Percentiles rank a stretch among this genome's conserved stretches.
Conservation (phyloP, 2,113 vertebrate genomes). For the Toxostoma redivivum region DNA sequence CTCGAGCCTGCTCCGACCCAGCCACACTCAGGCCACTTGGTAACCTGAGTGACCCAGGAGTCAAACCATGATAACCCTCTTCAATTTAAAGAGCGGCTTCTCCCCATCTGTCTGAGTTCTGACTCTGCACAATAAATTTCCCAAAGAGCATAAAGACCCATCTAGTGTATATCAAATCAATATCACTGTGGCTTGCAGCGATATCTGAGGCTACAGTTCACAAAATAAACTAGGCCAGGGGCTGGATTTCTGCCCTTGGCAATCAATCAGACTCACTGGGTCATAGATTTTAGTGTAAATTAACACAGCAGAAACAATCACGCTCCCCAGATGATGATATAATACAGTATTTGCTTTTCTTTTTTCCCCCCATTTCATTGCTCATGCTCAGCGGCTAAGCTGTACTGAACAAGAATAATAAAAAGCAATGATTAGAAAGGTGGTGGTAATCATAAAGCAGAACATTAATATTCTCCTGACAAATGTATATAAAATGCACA, state of each 20-base stretch:
- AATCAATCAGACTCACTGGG: conserved; percentile 81
- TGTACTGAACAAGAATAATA: conserved; percentile 68
- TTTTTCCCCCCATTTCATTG: conserved; percentile 48
- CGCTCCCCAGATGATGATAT: conserved; percentile 74
- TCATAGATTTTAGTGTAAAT: conserved; percentile 88
- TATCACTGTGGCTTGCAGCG: conserved; percentile 78
- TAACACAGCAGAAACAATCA: conserved; percentile 82
- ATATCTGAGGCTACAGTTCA: conserved; percentile 84
- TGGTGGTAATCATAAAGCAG: conserved; percentile 48
- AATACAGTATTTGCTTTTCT: conserved; percentile 74
- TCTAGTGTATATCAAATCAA: conserved; percentile 88
- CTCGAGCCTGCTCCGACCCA: conserved; percentile 69
- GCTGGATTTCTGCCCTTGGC: conserved; percentile 82
- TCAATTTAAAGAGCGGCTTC: conserved; percentile 81
- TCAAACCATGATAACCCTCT: conserved; percentile 80
- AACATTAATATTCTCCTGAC: conserved; percentile 61
- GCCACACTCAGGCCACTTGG: conserved; percentile 77
- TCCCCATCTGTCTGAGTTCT: conserved; percentile 73
- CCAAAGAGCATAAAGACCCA: conserved; percentile 82
- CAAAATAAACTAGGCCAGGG: conserved; percentile 84
- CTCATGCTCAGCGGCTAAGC: conserved; percentile 49
- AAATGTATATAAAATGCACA: conserved; percentile 28
- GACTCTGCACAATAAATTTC: conserved; percentile 84
- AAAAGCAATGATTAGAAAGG: conserved; percentile 68
- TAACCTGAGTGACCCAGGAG: conserved; percentile 78